Conservation (phyloP, 2,113 vertebrate species). For the Eclectus roratus region DNA sequence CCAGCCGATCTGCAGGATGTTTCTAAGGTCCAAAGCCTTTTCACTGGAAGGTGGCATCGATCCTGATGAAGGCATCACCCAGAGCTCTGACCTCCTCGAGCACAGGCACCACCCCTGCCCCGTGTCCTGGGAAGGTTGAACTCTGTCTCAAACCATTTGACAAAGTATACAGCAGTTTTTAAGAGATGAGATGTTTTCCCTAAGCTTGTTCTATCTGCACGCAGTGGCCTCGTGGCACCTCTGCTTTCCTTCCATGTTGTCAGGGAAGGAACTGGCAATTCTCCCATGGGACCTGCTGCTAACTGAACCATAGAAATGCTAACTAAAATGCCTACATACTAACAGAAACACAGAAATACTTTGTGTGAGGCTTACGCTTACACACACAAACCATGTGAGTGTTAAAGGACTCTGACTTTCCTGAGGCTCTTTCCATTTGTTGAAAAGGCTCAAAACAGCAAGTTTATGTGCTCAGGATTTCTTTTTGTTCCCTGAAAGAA, state of each 20-base stretch:
- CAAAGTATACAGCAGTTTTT: background rate
- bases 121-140: background rate
- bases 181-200: background rate
- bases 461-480: background rate
- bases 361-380: background rate
- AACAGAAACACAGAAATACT: background rate
- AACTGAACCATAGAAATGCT: background rate
- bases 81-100: background rate
- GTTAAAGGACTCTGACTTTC: background rate
- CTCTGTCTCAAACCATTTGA: background rate
- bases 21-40: background rate
- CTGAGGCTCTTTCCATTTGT: background rate
- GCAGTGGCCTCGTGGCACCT: background rate
- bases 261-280: background rate
- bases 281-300: background rate
- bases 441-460: background rate
- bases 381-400: background rate
- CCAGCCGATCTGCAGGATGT: background rate
- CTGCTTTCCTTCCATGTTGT: background rate
- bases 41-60: background rate
- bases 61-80: background rate
- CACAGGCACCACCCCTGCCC: background rate
- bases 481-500: background rate
- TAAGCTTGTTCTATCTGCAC: background rate
- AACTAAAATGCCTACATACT: background rate